Base-by-base conservation (phyloP, 2,888 invertebrate genomes). In the Rutpela maculata region DNA sequence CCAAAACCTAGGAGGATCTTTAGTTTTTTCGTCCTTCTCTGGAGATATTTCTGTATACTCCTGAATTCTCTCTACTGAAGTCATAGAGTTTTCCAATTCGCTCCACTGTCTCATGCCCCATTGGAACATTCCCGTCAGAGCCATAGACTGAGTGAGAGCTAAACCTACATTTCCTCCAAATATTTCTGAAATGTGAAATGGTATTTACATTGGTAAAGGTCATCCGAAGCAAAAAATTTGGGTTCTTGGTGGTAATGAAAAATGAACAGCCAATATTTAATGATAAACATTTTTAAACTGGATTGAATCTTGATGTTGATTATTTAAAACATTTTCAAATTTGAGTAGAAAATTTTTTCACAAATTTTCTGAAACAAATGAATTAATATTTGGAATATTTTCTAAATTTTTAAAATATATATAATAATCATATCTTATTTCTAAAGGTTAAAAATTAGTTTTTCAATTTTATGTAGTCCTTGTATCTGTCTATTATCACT, bases 51-150 rank as follows among this genome's bases (percentile, higher is more conserved):
- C 92, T 0, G 93, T 93, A 86, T 97, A 98, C 85, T 97, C 97
- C 10, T 96, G 84, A 17, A 95, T 92, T 89, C 98, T 93, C 90
- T 99, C 98, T 0, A 98, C 98, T 15, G 96, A 95, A 6, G 96
- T 97, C 96, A 97, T 96, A 83, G 94, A 95, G 86, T 96, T 97
- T 88, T 89, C 89, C 66, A 89, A 76, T 81, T 89, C 89, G 62
- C 86, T 88, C 86, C 88, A 89, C 80, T 89, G 89, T 15, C 89
- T 80, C 94, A 98, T 96, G 31, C 97, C 97, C 97, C 97, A 98
- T 87, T 95, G 95, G 88, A 95, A 93, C 93, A 94, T 93, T 55
- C 89, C 89, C 3, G 87, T 88, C 68, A 90, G 80, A 15, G 84
- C 84, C 11, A 89, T 81, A 0, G 88, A 83, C 84, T 90, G 89